A percentile compares a stretch with the other conserved stretches of the same genome.
These are phyloP conservation scores for Colossoma macropomum DNA, from an alignment of 2,113 vertebrate genomes.

Conservation along the genomic window DNA sequence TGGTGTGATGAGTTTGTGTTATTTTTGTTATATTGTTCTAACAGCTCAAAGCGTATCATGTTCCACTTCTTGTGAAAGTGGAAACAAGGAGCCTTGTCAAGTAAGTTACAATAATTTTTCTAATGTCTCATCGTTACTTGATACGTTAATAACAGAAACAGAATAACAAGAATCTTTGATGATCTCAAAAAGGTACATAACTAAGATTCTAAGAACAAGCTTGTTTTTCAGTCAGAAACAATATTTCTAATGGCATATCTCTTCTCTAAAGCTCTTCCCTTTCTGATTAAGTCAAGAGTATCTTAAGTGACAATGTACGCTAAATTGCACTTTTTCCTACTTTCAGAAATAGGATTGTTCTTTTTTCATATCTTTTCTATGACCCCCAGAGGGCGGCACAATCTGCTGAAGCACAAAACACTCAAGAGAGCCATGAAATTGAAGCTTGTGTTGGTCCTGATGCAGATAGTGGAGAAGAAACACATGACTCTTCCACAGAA, in stretches of 20 bases:
- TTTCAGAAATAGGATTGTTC: background rate
- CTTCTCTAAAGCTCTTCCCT: too few relatives aligned
- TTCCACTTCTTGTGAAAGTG: background rate
- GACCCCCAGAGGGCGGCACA: background rate
- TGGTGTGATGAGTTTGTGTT: background rate
- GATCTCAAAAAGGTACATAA: too few relatives aligned
- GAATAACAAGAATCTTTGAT: too few relatives aligned
- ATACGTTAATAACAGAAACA: too few relatives aligned
- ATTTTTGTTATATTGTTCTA: background rate
- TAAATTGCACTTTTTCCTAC: background rate
- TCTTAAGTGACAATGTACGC: background rate
- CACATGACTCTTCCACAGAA: background rate
- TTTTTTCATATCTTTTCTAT: background rate
- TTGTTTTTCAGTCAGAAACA: too few relatives aligned
- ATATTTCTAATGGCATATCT: too few relatives aligned
- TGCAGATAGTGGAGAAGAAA: background rate
- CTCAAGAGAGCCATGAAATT: constrained; percentile 10
- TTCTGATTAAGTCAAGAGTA: too few relatives aligned
- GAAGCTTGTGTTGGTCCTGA: constrained; percentile 22
- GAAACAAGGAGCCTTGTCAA: background rate
- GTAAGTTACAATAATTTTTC: constrained; percentile 4
- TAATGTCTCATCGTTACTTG: too few relatives aligned
- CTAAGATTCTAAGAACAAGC: too few relatives aligned
- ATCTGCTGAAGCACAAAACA: background rate
- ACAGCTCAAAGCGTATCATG: constrained; percentile 1